Evolutionary conservation across 2,113 vertebrate species (phyloP).

Genomic region (Lamprologus ornatipinnis): DNA sequence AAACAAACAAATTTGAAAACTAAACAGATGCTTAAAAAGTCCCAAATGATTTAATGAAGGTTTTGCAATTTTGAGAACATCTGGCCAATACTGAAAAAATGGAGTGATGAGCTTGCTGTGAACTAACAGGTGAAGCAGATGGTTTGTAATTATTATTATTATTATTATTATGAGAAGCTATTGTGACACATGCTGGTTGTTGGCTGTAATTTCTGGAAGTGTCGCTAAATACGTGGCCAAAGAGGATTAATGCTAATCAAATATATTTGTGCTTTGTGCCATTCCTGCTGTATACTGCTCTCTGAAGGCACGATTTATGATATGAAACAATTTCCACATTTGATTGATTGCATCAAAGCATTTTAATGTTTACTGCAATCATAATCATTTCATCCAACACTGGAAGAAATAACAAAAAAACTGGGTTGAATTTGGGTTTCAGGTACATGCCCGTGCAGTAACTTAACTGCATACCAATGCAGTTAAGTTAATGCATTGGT

Average conservation of each 20-base stretch:
- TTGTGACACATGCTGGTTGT: neutral
- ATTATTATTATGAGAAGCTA: neutral
- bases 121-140: slow-evolving; percentile 28
- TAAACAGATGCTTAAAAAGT: neutral
- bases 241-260: neutral
- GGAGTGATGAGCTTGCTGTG: neutral
- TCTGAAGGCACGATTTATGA: neutral
- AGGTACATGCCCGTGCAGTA: neutral
- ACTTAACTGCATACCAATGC: neutral
- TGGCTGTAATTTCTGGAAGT: neutral
- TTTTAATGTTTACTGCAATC: neutral
- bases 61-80: slow-evolving; percentile 1
- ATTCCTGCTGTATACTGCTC: neutral
- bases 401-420: neutral
- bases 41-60: neutral
- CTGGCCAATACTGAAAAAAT: neutral
- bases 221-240: neutral
- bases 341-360: neutral
- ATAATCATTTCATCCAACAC: neutral
- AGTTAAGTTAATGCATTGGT: too few species aligned
- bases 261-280: neutral
- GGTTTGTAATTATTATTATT: neutral
- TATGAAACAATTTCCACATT: neutral
- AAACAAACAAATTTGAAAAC: neutral
- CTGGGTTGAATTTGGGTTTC: neutral